Evolutionary conservation across 2,888 invertebrate species (phyloP).

Genomic region (Gari tellinella): DNA sequence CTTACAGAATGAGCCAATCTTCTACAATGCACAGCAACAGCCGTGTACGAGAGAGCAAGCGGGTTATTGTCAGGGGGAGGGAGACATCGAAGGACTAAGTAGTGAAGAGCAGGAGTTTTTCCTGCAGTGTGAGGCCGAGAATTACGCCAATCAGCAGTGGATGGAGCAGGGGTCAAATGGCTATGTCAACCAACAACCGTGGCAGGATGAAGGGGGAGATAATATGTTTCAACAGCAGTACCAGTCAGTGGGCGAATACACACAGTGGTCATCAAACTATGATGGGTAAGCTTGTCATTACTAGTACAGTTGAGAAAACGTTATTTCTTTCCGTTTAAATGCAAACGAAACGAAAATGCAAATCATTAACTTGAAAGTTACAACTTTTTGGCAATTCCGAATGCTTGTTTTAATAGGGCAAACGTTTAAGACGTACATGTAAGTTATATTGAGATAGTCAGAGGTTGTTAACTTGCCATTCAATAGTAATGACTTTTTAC

Average conservation of each 20-base stretch:
- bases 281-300: slow-evolving; percentile 30
- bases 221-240: slow-evolving; percentile 7
- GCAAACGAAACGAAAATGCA: too few relatives aligned
- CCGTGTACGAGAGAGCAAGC: slow-evolving; percentile 75
- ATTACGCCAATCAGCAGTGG: slow-evolving; percentile 38
- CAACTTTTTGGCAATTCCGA: too few relatives aligned
- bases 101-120: slow-evolving; percentile 72
- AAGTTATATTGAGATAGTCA: too few relatives aligned
- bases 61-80: slow-evolving; percentile 64
- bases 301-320: too few relatives aligned
- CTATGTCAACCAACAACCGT: slow-evolving; percentile 32
- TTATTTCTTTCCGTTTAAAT: too few relatives aligned
- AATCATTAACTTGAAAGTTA: too few relatives aligned
- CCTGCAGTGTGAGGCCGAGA: slow-evolving; percentile 69
- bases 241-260: slow-evolving; percentile 37
- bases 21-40: slow-evolving; percentile 72
- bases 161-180: slow-evolving; percentile 27
- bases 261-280: slow-evolving; percentile 50
- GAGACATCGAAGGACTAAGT: slow-evolving; percentile 63
- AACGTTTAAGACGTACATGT: too few relatives aligned
- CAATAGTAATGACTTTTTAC: too few relatives aligned
- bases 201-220: slow-evolving; percentile 34
- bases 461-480: too few relatives aligned
- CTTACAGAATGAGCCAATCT: slow-evolving; percentile 75
- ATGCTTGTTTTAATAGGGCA: too few relatives aligned